Base-by-base conservation (phyloP, 2,888 invertebrate genomes). In the Dorcus hopei region DNA sequence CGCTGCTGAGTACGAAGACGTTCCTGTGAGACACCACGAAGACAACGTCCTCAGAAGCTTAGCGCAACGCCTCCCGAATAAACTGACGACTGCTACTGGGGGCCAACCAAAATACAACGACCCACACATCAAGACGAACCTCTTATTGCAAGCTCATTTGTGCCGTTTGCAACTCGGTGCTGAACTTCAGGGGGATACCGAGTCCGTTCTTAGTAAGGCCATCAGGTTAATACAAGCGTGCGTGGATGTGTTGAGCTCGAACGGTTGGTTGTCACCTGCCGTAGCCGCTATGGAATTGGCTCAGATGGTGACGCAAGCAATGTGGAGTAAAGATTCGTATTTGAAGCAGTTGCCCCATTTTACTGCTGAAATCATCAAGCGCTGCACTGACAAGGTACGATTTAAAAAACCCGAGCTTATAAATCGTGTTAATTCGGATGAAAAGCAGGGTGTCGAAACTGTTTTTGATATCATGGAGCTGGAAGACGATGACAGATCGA, bases 201-300 rank as follows among this genome's bases (percentile, higher is more conserved):
- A 97, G 70, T 77, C 86, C 2, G 93, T 98, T 1, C 83, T 99
- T 5, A 87, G 90, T 65, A 93, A 89, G 82, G 91, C 93, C 0
- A 90, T 93, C 61, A 84, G 93, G 0, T 79, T 94, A 52, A 93
- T 94, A 74, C 93, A 93, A 74, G 99, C 99, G 0, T 99, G 98
- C 78, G 98, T 99, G 38, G 86, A 96, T 78, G 95, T 96, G 8
- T 79, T 96, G 40, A 92, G 91, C 74, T 95, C 95, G 47, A 97
- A 97, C 71, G 98, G 99, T 38, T 99, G 99, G 99, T 82, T 99
- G 51, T 89, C 95, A 0, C 98, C 99, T 0, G 99, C 98, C 3
- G 93, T 99, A 42, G 96, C 97, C 14, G 97, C 98, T 70, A 99
- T 99, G 99, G 99, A 99, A 80, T 82, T 99, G 71, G 96, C 98